Percentiles rank a stretch among this genome's conserved stretches.
phyloP scores from a whole-genome alignment of 37 sponge, comb jelly and placozoan species.

The Diacarnus erythraeanus region DNA sequence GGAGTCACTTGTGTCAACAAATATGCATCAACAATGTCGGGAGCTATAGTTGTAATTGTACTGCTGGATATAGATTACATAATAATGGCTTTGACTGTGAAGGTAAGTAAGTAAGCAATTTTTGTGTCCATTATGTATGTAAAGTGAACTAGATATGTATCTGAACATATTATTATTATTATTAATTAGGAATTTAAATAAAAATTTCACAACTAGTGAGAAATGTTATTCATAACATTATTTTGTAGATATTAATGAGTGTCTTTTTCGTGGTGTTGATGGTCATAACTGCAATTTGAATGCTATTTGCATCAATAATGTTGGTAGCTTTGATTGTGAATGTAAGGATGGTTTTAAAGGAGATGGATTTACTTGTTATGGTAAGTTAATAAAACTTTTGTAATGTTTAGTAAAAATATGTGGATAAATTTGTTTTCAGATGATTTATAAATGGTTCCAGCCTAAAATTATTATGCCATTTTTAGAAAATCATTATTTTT shows the following conservation, averaged over 20 bases:
- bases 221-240: too few relatives aligned
- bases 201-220: not conserved
- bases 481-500: too few relatives aligned
- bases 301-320: slow-evolving; percentile 22
- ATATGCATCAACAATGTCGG: slow-evolving; percentile 28
- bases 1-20: not conserved
- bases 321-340: slow-evolving; percentile 25
- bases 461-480: too few relatives aligned
- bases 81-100: slow-evolving; percentile 17
- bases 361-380: slow-evolving; percentile 13
- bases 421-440: too few relatives aligned
- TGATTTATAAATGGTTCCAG: too few relatives aligned
- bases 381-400: not conserved
- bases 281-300: slow-evolving; percentile 25
- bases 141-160: not conserved
- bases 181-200: not conserved
- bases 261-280: not conserved
- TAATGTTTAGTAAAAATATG: not conserved
- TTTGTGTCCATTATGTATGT: too few relatives aligned
- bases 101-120: slow-evolving; percentile 6
- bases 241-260: slow-evolving; percentile 13
- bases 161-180: not conserved
- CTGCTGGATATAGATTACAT: slow-evolving; percentile 2
- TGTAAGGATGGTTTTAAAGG: slow-evolving; percentile 29
- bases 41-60: slow-evolving; percentile 37